These are phyloP conservation scores for Hucho hucho DNA, from an alignment of 2,113 vertebrate species.

Conservation along the genomic window DNA sequence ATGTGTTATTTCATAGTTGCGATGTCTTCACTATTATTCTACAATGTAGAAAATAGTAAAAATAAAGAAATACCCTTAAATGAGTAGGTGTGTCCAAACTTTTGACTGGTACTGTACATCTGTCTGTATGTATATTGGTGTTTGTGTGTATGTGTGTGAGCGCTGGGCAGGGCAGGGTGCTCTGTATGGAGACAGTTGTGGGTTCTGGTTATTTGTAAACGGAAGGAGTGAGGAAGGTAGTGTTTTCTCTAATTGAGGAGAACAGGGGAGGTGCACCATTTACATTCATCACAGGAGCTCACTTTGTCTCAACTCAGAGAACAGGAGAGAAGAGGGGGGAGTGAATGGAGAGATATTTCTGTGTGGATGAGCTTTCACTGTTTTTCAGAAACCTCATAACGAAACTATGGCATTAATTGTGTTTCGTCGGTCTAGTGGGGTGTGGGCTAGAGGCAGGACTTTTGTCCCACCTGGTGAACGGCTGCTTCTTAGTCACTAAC, in stretches of 20 bases:
- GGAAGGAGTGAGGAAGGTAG: conserved; percentile 30
- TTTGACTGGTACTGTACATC: background rate
- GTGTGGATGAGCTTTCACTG: conserved; percentile 15
- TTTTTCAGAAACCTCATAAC: conserved; percentile 19
- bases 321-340: conserved; percentile 32
- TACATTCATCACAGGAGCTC: conserved; percentile 61
- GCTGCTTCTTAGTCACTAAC: conserved; percentile 12
- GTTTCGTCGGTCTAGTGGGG: background rate
- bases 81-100: too few species aligned
- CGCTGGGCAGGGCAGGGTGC: conserved; percentile 19
- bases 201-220: conserved; percentile 40
- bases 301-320: conserved; percentile 55
- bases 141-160: conserved; percentile 8
- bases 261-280: conserved; percentile 60
- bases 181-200: conserved; percentile 15
- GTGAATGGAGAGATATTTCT: background rate
- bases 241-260: conserved; percentile 64
- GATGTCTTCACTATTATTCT: too few species aligned
- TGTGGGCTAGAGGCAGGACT: background rate
- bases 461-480: conserved; percentile 16
- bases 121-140: background rate
- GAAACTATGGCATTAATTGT: conserved; percentile 3
- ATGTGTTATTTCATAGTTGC: too few species aligned
- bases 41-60: too few species aligned
- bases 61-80: too few species aligned